A percentile compares a stretch with the other conserved stretches of the same genome.
These are phyloP conservation scores for Ambastaia sidthimunki DNA, from an alignment of 2,797 vertebrate genomes.

Conservation along the genomic window DNA sequence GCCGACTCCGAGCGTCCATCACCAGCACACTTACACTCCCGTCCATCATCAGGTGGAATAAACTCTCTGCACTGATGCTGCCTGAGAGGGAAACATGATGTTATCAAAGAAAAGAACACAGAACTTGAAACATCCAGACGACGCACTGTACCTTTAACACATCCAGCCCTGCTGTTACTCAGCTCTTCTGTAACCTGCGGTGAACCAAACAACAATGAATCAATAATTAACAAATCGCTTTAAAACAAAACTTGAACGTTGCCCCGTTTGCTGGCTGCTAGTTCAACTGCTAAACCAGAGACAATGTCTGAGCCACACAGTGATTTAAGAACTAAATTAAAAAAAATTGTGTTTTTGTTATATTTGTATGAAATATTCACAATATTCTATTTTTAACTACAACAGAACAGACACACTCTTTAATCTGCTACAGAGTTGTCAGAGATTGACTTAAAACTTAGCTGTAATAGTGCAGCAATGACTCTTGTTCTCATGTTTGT, in stretches of 20 bases:
- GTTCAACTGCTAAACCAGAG: no score
- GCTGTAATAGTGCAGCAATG: no score
- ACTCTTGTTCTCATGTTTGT: no score
- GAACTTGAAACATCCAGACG: neutral
- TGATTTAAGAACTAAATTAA: no score
- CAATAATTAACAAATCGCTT: neutral
- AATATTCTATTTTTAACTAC: no score
- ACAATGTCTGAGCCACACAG: no score
- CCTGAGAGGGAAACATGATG: slow-evolving; percentile 61
- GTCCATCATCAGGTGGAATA: slow-evolving; percentile 92
- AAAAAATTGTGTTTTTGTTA: no score
- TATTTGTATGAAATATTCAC: no score
- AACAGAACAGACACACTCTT: no score
- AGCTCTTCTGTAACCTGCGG: slow-evolving; percentile 86
- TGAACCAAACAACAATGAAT: neutral
- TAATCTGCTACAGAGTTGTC: no score
- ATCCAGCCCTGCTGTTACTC: slow-evolving; percentile 75
- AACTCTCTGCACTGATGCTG: slow-evolving; percentile 86
- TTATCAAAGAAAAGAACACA: neutral
- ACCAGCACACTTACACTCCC: slow-evolving; percentile 84
- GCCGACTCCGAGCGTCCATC: slow-evolving; percentile 89
- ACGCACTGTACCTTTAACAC: slow-evolving; percentile 15
- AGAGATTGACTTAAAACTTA: no score
- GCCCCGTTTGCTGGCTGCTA: neutral
- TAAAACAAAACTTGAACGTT: neutral